phyloP scores from a whole-genome alignment of 2,797 vertebrate genomes.

The Ctenopoma kingsleyae region DNA sequence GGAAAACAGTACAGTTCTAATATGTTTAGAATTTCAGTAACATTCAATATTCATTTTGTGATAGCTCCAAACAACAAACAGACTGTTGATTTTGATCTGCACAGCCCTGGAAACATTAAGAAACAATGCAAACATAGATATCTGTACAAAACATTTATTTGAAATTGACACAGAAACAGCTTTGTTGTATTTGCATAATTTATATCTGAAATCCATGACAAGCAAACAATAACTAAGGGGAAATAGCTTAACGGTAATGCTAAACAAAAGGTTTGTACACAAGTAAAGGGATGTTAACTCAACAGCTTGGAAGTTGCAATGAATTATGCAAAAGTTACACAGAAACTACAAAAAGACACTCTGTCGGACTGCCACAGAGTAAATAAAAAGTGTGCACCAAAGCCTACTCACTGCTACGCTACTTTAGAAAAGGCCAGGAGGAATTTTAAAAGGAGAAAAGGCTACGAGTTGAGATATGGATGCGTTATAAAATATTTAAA shows the following conservation, averaged over 20 bases:
- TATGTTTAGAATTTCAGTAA: too few species aligned
- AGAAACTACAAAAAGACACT: constrained; percentile 30
- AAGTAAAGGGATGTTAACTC: constrained; percentile 29
- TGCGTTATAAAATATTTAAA: not conserved
- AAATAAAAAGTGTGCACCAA: constrained; percentile 49
- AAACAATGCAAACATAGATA: constrained; percentile 19
- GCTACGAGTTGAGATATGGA: constrained; percentile 21
- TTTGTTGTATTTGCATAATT: constrained; percentile 75
- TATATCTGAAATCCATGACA: constrained; percentile 74
- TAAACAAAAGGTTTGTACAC: constrained; percentile 35
- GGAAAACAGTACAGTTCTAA: too few species aligned
- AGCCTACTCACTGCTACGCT: constrained; percentile 25
- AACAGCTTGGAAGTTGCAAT: constrained; percentile 55
- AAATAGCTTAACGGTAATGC: constrained; percentile 49
- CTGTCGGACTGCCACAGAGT: constrained; percentile 37
- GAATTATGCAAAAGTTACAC: constrained; percentile 52
- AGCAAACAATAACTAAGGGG: constrained; percentile 72
- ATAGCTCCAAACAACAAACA: too few species aligned
- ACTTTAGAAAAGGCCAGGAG: constrained; percentile 39
- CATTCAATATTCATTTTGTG: too few species aligned
- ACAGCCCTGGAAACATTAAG: not conserved
- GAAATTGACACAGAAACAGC: constrained; percentile 80
- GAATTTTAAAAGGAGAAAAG: constrained; percentile 3
- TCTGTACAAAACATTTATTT: constrained; percentile 85
- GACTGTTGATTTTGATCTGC: too few species aligned